Percentiles rank a stretch among this genome's conserved stretches.
These are phyloP conservation scores for Trinorchestia longiramus DNA, from an alignment of 1,140 invertebrate genomes.

Conservation along the genomic window DNA sequence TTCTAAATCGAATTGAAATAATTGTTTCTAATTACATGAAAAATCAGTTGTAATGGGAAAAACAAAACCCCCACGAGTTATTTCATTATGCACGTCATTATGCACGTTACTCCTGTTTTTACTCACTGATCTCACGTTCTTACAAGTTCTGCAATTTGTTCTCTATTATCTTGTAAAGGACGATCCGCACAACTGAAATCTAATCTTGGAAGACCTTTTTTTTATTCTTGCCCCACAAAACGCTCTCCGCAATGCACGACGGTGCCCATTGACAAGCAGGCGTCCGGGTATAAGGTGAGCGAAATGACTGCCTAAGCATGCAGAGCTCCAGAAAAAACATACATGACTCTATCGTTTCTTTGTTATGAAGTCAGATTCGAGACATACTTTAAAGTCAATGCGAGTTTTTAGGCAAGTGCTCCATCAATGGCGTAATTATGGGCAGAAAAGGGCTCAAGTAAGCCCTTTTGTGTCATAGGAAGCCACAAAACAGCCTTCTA, in stretches of 20 bases:
- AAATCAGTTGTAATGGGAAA: too few species aligned
- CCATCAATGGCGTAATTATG: constrained; percentile 34
- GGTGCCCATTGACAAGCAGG: neutral
- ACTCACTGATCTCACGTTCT: neutral
- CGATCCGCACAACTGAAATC: neutral
- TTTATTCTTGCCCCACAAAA: neutral
- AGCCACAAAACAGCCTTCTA: neutral
- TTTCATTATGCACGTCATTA: neutral
- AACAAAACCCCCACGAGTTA: neutral
- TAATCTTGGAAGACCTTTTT: neutral
- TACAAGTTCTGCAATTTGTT: neutral
- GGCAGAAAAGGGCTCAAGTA: constrained; percentile 37
- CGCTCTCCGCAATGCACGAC: neutral
- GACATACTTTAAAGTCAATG: constrained; percentile 43
- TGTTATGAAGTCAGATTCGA: constrained; percentile 11
- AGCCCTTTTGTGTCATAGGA: constrained; percentile 31
- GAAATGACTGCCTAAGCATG: neutral
- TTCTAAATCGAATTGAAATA: too few species aligned
- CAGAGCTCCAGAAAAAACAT: constrained; percentile 19
- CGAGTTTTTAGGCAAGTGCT: constrained; percentile 46
- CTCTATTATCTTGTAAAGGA: neutral
- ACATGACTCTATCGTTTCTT: constrained; percentile 13
- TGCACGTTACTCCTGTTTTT: neutral
- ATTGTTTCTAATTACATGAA: too few species aligned
- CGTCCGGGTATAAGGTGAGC: neutral